Base-by-base conservation (phyloP, 1,140 invertebrate genomes). In the Sinella curviseta region DNA sequence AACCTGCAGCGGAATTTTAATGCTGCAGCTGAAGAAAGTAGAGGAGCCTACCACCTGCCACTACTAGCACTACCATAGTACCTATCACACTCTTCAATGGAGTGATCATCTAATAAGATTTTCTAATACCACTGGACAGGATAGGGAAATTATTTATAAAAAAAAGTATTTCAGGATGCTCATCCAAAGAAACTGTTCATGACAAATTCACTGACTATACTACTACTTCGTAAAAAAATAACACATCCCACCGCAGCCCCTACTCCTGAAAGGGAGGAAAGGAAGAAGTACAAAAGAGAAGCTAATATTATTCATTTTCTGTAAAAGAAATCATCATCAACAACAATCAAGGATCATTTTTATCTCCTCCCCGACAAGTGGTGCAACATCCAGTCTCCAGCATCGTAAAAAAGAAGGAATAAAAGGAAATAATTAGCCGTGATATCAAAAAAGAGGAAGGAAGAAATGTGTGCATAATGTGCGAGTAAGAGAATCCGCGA, bases 391-490 rank as follows among this genome's bases (percentile, higher is more conserved):
- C n/a, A n/a, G n/a, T n/a, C n/a, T n/a, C n/a, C n/a, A n/a, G n/a
- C n/a, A n/a, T n/a, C n/a, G n/a, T n/a, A n/a, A n/a, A n/a, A n/a
- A n/a, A n/a, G n/a, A n/a, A n/a, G n/a, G n/a, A n/a, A n/a, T n/a
- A n/a, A n/a, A n/a, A n/a, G n/a, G n/a, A n/a, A n/a, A n/a, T n/a
- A n/a, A n/a, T n/a, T n/a, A n/a, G n/a, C n/a, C 39, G 4, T 48
- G 4, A 48, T 48, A 8, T 48, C 17, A 17, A 17, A 48, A 17
- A 48, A 60, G 55, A 60, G 8, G 24, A 24, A 26, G 55, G 8
- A 60, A 60, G 55, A 60, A 60, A 24, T 60, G n/a, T n/a, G 55
- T 60, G 55, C 24, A 60, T 60, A 60, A 60, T 60, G 55, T 60
- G 12, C n/a, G 55, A 17, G 12, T 60, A 26, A 60, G n/a, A 60